These are phyloP conservation scores for Platycheirus rosarum DNA, from an alignment of 2,888 invertebrate species.

Conservation along the genomic window DNA sequence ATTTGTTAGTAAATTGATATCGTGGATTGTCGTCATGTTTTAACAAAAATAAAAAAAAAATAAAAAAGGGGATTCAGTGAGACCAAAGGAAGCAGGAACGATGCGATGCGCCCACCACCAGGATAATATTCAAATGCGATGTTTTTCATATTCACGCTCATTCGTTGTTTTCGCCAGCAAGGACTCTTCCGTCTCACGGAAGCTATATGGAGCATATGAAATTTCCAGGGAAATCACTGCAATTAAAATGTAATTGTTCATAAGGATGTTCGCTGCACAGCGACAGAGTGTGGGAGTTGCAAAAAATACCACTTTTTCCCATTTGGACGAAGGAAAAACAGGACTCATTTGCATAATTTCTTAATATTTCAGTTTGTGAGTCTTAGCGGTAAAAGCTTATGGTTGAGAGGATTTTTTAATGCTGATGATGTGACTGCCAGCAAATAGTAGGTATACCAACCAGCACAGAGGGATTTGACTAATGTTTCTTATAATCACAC, in stretches of 20 bases:
- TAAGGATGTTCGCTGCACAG: slow-evolving; percentile 57
- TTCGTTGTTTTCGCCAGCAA: slow-evolving; percentile 39
- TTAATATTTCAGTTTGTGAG: slow-evolving; percentile 81
- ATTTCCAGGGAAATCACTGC: slow-evolving; percentile 80
- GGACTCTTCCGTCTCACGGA: slow-evolving; percentile 45
- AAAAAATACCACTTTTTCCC: slow-evolving; percentile 47
- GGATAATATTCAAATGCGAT: slow-evolving; percentile 60
- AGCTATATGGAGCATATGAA: slow-evolving; percentile 64
- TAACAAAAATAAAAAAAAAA: too few relatives aligned
- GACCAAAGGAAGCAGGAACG: slow-evolving; percentile 17
- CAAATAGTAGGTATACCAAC: slow-evolving; percentile 22
- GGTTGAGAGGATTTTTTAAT: slow-evolving; percentile 71
- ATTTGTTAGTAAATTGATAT: slow-evolving; percentile 72
- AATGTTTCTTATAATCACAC: slow-evolving; percentile 73
- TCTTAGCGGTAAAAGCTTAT: slow-evolving; percentile 67
- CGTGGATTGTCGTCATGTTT: slow-evolving; percentile 44
- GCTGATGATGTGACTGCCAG: slow-evolving; percentile 53
- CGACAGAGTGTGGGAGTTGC: slow-evolving; percentile 1
- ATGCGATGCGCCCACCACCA: slow-evolving; percentile 51
- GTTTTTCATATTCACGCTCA: slow-evolving; percentile 49
- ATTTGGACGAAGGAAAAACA: slow-evolving; percentile 72
- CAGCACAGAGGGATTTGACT: slow-evolving; percentile 69
- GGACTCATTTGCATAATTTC: slow-evolving; percentile 82
- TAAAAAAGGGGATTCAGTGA: slow-evolving; percentile 13
- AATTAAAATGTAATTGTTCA: slow-evolving; percentile 81